Evolutionary conservation across 23 tunicate genomes (phyloP), one percentile per base, ranked within the genome.

Genomic region (Halocynthia roretzi): DNA sequence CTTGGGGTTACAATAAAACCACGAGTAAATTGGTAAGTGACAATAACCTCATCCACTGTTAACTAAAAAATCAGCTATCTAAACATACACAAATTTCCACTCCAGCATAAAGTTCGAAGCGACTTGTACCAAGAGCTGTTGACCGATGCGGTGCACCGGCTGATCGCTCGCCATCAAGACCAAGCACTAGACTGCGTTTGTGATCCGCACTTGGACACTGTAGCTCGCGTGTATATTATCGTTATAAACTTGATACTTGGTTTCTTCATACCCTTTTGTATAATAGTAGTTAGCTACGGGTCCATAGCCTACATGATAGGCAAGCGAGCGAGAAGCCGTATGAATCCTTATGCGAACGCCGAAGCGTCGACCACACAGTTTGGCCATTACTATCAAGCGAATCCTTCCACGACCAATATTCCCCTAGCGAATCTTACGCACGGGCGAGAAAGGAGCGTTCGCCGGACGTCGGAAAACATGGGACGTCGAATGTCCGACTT

Each of bases 401-500:
- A 74, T 64, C 62, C 18, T 8, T 74, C 78, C 31, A 52, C 64
- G 64, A 74, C 78, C 19, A 54, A 74, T 44, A 54, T 53, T 48
- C 54, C 54, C 4, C 14, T 50, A n/a, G 71, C 71, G 22, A 12
- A 14, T 67, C 6, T 64, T 22, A 74, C 56, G 19, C 56, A 74
- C 15, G 23, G 55, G 49, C 19, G 78, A 54, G 78, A 74, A 74
- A 54, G 80, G 76, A 56, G 9, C 76, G 76, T 22, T 22, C 77
- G 20, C 68, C 51, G 19, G n/a, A 50, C 11, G 72, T 74, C 78
- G 10, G 53, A 22, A 10, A 5, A 8, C 15, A 64, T 74, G 54
- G 74, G 83, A 65, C 85, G 91, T 6, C 76, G 98, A 40, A 86
- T 86, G 92, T 92, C 98, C n/a, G 92, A 80, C 49, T 86, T 92